Base-by-base conservation (phyloP, 2,888 invertebrate genomes). In the Hoplodrina blanda region DNA sequence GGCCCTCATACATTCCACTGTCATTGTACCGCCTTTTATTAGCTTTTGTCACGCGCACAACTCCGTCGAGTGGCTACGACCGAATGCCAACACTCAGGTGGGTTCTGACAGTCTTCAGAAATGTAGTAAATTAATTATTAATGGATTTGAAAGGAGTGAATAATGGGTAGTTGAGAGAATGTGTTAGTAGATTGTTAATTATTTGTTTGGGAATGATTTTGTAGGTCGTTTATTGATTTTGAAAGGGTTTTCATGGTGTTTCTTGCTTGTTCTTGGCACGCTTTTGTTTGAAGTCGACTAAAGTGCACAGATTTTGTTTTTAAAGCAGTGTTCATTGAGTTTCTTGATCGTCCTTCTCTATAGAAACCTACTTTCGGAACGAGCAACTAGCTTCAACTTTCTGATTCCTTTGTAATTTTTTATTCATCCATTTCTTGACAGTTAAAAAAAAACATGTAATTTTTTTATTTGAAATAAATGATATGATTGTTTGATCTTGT, bases 21-120 rank as follows among this genome's bases (percentile, higher is more conserved):
- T 89, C 91, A 89, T 90, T 88, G 87, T 83, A 76, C 75, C 53
- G 69, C 77, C 82, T 80, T 90, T 93, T 92, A 92, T 91, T 87
- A 81, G 79, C 75, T 71, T 84, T 86, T 85, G 90, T 90, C 92
- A 93, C 92, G 92, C 89, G 82, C 79, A 55, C 63, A 76, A 76
- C 76, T 80, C 77, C 74, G 69, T 73, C 76, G 72, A 79, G 63
- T 71, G 62, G 76, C 69, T 62, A 54, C 41, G 73, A 50, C 46
- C 52, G 78, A 86, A 71, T 67, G 50, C 67, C 33, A 33, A 60
- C 44, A 46, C 11, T 56, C 25, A 57, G 46, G 49, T 44, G 77
- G 88, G 85, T 83, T 88, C 88, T 57, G 83, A 77, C 75, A 59
- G 62, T 56, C 25, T 62, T 49, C 46, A 69, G 62, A 63, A 13